Evolutionary conservation across 2,797 vertebrate genomes (phyloP).

Genomic region (Siniperca undulata): DNA sequence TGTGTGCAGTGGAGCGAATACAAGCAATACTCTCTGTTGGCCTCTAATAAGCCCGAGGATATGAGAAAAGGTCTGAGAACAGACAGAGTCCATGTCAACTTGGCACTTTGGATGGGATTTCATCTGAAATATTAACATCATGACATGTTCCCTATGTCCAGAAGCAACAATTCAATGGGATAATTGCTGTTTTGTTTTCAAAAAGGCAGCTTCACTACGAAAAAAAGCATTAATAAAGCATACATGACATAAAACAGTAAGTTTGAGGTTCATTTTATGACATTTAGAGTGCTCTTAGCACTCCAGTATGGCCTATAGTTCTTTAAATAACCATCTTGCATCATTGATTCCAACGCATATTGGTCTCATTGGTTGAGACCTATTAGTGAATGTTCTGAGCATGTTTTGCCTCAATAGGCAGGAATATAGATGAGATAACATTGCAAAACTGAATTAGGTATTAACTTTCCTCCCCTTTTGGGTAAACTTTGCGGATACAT

Average conservation of each 20-base stretch:
- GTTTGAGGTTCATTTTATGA: conserved; percentile 51
- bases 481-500: conserved; percentile 79
- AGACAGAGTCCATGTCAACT: conserved; percentile 55
- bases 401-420: conserved; percentile 51
- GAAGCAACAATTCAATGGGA: conserved; percentile 65
- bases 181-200: conserved; percentile 72
- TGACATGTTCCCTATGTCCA: conserved; percentile 59
- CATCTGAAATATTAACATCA: conserved; percentile 60
- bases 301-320: conserved; percentile 33
- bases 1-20: conserved; percentile 65
- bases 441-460: conserved; percentile 75
- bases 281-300: conserved; percentile 37
- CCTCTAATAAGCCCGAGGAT: conserved; percentile 64
- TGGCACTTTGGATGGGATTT: conserved; percentile 54
- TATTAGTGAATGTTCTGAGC: conserved; percentile 54
- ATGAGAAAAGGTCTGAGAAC: conserved; percentile 59
- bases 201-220: conserved; percentile 38
- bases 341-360: conserved; percentile 39
- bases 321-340: conserved; percentile 47
- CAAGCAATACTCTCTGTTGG: conserved; percentile 57
- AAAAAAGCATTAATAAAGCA: conserved; percentile 53
- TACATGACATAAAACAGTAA: conserved; percentile 56
- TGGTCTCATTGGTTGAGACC: conserved; percentile 46
- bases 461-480: conserved; percentile 81
- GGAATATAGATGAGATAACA: conserved; percentile 63